Percentiles rank a stretch among this genome's conserved stretches.
Conservation (phyloP, 2,113 vertebrate species). For the Dicaeum eximium region DNA sequence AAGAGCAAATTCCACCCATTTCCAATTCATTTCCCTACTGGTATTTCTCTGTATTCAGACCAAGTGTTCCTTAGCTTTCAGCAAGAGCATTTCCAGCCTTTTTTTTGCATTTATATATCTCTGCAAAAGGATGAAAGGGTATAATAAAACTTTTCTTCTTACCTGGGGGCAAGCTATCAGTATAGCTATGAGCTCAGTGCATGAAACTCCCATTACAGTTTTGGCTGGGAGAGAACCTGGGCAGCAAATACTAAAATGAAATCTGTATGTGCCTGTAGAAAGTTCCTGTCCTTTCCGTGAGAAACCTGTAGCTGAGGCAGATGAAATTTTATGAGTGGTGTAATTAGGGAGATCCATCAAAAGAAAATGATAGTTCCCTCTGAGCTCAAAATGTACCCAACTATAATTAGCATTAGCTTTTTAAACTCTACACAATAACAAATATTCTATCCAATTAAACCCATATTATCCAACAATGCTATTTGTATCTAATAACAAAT, state of each 20-base stretch:
- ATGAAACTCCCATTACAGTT: background rate
- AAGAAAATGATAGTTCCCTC: background rate
- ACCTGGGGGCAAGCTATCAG: background rate
- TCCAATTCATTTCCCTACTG: background rate
- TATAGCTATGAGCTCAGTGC: background rate
- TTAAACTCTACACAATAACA: background rate
- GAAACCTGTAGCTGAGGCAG: background rate
- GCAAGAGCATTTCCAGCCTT: background rate
- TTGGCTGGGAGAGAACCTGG: background rate
- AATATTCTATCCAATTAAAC: background rate
- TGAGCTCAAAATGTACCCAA: background rate
- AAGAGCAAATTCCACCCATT: background rate
- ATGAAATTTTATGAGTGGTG: background rate
- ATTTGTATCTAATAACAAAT: background rate
- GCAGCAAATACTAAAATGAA: background rate
- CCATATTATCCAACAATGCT: background rate
- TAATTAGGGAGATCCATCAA: background rate
- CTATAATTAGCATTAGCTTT: background rate
- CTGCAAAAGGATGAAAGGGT: background rate
- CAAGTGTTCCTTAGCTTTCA: background rate
- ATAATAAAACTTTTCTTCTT: background rate
- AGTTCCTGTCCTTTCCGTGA: background rate
- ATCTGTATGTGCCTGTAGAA: background rate
- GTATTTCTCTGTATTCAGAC: background rate
- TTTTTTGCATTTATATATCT: background rate